These are phyloP conservation scores for Dermolepida albohirtum DNA, from an alignment of 2,888 invertebrate species.

Conservation along the genomic window DNA sequence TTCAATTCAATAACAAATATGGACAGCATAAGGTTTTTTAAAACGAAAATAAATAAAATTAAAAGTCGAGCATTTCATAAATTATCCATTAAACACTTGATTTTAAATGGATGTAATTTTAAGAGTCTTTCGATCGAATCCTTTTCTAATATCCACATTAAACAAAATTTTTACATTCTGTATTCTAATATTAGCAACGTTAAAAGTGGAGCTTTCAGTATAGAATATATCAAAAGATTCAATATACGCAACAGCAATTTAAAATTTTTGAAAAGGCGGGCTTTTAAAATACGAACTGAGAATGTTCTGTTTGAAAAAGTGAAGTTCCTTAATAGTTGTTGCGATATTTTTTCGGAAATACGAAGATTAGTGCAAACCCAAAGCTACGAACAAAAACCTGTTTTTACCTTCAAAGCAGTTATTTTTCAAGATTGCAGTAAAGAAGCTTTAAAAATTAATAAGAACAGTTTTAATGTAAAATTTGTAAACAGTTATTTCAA, in stretches of 20 bases:
- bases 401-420: neutral
- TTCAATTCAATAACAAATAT: conserved; percentile 8
- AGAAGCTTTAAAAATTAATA: conserved; percentile 1
- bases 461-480: conserved; percentile 12
- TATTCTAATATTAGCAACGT: conserved; percentile 13
- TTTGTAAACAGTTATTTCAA: neutral
- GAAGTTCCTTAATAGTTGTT: neutral
- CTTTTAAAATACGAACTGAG: conserved; percentile 7
- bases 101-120: conserved; percentile 14
- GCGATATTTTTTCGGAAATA: conserved; percentile 5
- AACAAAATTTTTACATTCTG: conserved; percentile 1
- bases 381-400: neutral
- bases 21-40: conserved; percentile 10
- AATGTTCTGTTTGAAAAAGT: conserved; percentile 2
- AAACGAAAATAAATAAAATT: conserved; percentile 5
- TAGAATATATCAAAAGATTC: neutral
- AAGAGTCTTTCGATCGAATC: conserved; percentile 1
- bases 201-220: conserved; percentile 1
- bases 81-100: neutral
- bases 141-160: neutral
- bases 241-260: conserved; percentile 11
- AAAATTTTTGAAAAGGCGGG: neutral
- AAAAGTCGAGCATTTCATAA: conserved; percentile 6
- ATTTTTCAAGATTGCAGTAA: neutral
- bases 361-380: neutral